Conservation (phyloP, 2,113 vertebrate genomes). For the Epinephelus lanceolatus region DNA sequence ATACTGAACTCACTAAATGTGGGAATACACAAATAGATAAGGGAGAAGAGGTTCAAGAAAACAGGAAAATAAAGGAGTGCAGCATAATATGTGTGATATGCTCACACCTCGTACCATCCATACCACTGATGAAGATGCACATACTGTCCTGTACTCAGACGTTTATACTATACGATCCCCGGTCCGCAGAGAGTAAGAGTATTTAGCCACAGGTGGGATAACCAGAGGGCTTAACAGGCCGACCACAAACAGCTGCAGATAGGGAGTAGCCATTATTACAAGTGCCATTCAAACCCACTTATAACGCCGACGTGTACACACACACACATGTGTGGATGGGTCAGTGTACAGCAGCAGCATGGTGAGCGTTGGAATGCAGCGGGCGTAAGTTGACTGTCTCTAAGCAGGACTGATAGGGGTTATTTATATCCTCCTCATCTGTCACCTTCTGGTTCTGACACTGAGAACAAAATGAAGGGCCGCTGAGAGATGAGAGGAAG, state of each 20-base stretch:
- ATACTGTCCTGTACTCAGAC: not conserved
- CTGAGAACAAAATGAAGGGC: conserved; percentile 43
- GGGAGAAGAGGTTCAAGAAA: not conserved
- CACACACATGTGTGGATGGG: conserved; percentile 58
- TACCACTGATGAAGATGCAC: not conserved
- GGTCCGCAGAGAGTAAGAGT: conserved; percentile 11
- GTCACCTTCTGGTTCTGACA: conserved; percentile 59
- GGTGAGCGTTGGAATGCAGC: conserved; percentile 67
- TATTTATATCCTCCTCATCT: conserved; percentile 75
- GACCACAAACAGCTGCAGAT: conserved; percentile 73
- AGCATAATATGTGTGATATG: not conserved
- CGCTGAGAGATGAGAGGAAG: conserved; percentile 29
- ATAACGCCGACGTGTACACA: conserved; percentile 23
- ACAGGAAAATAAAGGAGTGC: not conserved
- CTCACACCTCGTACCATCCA: not conserved
- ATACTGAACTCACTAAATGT: conserved; percentile 18
- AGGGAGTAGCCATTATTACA: conserved; percentile 66
- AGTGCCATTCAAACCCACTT: conserved; percentile 55
- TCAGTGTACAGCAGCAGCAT: conserved; percentile 58
- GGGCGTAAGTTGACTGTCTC: conserved; percentile 63
- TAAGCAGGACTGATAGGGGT: conserved; percentile 72
- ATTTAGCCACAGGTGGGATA: conserved; percentile 64
- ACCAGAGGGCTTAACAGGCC: conserved; percentile 61
- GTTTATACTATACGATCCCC: conserved; percentile 7
- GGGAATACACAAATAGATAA: conserved; percentile 25